A percentile compares a stretch with the other conserved stretches of the same genome.
phyloP scores from a whole-genome alignment of 2,113 vertebrate species.

The Otis tarda region DNA sequence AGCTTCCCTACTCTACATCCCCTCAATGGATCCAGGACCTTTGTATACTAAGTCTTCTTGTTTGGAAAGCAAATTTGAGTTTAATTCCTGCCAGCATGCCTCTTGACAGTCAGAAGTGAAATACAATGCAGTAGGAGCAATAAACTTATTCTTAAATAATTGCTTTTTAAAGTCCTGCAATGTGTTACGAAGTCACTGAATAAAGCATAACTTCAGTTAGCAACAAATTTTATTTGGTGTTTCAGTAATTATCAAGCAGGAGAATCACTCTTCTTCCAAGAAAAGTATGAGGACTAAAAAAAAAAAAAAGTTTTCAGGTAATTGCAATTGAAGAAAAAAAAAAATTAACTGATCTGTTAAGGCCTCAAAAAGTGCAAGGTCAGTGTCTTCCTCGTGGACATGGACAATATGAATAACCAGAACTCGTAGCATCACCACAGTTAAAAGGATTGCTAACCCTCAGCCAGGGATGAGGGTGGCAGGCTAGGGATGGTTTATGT shows the following conservation, averaged over 20 bases:
- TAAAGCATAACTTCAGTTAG: neutral
- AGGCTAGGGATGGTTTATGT: neutral
- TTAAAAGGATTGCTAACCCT: neutral
- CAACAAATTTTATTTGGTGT: neutral
- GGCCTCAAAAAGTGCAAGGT: neutral
- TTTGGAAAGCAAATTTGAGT: neutral
- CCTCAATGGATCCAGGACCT: neutral
- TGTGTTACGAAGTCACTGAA: neutral
- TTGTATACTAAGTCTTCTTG: neutral
- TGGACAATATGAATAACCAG: neutral
- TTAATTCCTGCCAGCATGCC: neutral
- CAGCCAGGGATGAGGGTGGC: neutral
- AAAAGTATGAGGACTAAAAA: neutral
- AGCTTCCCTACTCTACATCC: neutral
- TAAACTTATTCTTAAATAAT: neutral
- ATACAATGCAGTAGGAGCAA: neutral
- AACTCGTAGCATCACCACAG: neutral
- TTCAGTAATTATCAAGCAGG: neutral
- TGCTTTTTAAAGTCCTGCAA: neutral
- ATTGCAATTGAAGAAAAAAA: neutral
- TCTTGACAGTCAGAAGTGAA: neutral
- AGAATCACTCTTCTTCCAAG: neutral
- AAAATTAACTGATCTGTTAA: neutral
- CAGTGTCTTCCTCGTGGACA: neutral
- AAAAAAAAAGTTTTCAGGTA: neutral